A percentile compares a stretch with the other conserved stretches of the same genome.
Evolutionary conservation across 37 sponge, comb jelly and placozoan species (phyloP).

Genomic region (Axinella damicornis): DNA sequence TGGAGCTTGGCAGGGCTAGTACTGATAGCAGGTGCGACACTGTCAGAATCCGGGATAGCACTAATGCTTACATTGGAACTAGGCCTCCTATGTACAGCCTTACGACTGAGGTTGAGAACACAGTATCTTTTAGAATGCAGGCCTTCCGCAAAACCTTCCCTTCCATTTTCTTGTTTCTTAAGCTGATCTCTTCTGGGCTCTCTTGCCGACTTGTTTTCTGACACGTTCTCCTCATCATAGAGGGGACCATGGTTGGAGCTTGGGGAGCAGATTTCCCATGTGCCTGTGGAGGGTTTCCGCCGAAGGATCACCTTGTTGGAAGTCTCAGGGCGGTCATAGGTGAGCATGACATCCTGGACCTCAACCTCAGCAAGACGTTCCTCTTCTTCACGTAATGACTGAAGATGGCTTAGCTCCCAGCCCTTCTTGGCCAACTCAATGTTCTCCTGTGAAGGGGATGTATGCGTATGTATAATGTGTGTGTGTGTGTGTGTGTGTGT

Average conservation of each 20-base stretch:
- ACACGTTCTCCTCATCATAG: background rate
- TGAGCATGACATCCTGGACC: conserved; percentile 46
- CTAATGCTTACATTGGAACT: no score
- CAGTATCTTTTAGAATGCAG: no score
- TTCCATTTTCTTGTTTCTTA: background rate
- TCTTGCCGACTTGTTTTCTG: background rate
- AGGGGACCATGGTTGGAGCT: background rate
- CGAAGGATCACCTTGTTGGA: conserved; percentile 80
- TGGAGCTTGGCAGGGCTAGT: no score
- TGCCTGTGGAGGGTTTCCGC: conserved; percentile 38
- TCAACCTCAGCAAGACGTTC: conserved; percentile 78
- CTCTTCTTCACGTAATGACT: conserved; percentile 77
- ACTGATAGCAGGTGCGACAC: no score
- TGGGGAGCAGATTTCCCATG: conserved; percentile 68
- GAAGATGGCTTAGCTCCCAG: conserved; percentile 88
- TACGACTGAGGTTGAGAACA: no score
- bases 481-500: no score
- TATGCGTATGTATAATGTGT: no score
- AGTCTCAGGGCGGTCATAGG: conserved; percentile 80
- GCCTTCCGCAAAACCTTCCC: background rate
- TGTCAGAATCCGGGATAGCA: no score
- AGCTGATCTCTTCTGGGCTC: background rate
- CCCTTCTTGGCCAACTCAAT: conserved; percentile 87
- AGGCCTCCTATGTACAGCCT: no score
- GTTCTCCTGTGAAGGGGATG: conserved; percentile 46